Evolutionary conservation across 2,113 vertebrate species (phyloP).

Genomic region (Serinus canaria): DNA sequence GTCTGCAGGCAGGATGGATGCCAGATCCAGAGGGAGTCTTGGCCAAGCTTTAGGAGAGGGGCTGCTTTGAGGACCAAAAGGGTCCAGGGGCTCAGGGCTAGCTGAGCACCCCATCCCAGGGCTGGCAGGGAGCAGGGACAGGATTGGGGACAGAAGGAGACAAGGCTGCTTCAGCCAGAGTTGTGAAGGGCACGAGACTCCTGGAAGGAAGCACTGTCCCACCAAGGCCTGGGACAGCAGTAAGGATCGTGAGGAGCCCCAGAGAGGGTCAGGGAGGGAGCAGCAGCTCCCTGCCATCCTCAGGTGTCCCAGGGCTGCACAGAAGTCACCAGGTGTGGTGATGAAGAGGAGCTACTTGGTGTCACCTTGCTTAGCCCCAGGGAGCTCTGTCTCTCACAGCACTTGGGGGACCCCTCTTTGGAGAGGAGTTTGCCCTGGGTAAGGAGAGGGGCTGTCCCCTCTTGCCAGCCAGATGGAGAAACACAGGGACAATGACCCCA

Average conservation of each 20-base stretch:
- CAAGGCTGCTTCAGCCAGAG: background rate
- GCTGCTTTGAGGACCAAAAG: background rate
- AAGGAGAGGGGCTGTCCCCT: background rate
- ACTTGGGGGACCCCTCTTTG: rapidly evolving
- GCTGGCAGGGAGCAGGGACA: background rate
- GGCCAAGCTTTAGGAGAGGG: background rate
- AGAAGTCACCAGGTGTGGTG: background rate
- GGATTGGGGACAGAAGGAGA: background rate
- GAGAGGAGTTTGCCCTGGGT: background rate
- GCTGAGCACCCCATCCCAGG: background rate
- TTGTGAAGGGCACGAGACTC: rapidly evolving
- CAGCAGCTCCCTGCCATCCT: background rate
- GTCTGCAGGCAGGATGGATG: rapidly evolving
- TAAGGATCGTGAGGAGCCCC: background rate
- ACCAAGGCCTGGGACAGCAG: background rate
- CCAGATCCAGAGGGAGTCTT: background rate
- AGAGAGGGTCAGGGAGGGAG: no score
- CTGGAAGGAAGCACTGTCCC: background rate
- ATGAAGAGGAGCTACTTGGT: background rate
- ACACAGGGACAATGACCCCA: rapidly evolving
- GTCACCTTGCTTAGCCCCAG: background rate
- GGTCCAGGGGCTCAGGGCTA: rapidly evolving
- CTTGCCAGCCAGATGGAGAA: background rate
- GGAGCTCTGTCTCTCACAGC: background rate
- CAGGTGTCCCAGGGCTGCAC: rapidly evolving